Percentiles rank a stretch among this genome's conserved stretches.
phyloP scores from a whole-genome alignment of 2,113 vertebrate genomes.

The Podarcis cretensis region DNA sequence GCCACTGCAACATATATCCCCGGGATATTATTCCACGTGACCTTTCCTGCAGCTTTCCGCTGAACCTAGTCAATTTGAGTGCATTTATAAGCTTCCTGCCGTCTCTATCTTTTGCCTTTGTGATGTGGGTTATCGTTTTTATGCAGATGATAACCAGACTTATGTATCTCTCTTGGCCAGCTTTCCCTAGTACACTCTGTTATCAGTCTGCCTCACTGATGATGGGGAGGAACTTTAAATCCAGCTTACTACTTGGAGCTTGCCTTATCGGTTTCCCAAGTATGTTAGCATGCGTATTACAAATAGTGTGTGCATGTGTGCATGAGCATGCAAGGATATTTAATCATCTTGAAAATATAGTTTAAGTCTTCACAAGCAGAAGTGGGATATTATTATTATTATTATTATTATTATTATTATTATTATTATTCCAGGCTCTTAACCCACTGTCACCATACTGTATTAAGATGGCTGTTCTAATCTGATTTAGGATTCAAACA shows the following conservation, averaged over 20 bases:
- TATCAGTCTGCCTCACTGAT: conserved; percentile 14
- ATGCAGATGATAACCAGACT: not conserved
- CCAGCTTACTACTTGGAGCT: not conserved
- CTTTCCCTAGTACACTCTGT: conserved; percentile 2
- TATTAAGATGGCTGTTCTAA: not conserved
- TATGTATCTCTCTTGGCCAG: not conserved
- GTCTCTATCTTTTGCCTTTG: not conserved
- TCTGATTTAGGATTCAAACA: not conserved
- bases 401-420: too few relatives aligned
- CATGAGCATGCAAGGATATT: not conserved
- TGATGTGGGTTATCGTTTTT: not conserved
- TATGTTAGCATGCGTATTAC: not conserved
- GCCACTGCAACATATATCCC: not conserved
- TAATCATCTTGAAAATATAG: not conserved
- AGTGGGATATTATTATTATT: too few relatives aligned
- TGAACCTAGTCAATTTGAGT: not conserved
- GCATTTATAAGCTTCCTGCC: not conserved
- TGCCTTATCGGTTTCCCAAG: not conserved
- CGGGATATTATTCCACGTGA: not conserved
- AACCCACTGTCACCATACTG: not conserved
- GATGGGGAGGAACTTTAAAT: not conserved
- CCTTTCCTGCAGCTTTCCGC: not conserved
- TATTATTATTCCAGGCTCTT: not conserved
- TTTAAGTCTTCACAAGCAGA: not conserved
- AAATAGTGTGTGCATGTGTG: accelerated